A percentile compares a stretch with the other conserved stretches of the same genome.
phyloP scores from a whole-genome alignment of 2,888 invertebrate species.

The Platerodrilus igneus region DNA sequence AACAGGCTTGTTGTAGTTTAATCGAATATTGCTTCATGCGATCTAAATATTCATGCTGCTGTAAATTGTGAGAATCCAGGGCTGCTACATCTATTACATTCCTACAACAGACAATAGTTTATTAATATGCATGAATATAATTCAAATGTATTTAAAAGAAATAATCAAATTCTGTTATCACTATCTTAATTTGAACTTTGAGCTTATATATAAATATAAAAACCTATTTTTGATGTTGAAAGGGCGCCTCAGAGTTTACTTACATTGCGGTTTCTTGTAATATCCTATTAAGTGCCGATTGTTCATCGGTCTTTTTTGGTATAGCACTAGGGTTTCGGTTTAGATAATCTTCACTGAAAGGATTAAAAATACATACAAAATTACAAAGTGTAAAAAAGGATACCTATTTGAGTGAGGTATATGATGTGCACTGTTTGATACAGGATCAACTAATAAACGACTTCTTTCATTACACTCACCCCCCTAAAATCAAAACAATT shows the following conservation, averaged over 20 bases:
- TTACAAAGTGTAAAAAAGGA: conserved; percentile 8
- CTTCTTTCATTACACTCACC: conserved; percentile 71
- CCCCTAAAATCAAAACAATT: conserved; percentile 39
- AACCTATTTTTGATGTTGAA: conserved; percentile 10
- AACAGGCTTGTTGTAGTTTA: conserved; percentile 53
- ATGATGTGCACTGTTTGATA: conserved; percentile 66
- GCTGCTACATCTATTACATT: conserved; percentile 94
- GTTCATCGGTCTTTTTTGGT: conserved; percentile 82
- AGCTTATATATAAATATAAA: too few relatives aligned
- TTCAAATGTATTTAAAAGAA: background rate
- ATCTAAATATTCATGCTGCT: conserved; percentile 84
- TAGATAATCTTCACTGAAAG: conserved; percentile 60
- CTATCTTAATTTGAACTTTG: too few relatives aligned
- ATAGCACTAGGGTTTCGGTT: conserved; percentile 59
- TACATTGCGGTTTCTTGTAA: conserved; percentile 88
- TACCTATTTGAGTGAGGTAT: conserved; percentile 64
- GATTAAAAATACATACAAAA: conserved; percentile 9
- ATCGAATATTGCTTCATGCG: conserved; percentile 67
- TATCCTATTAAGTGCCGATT: conserved; percentile 84
- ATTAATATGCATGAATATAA: conserved; percentile 1
- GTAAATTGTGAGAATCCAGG: conserved; percentile 80
- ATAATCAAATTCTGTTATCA: too few relatives aligned
- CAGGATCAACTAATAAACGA: conserved; percentile 72
- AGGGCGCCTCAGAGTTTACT: conserved; percentile 48
- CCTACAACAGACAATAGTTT: conserved; percentile 49